phyloP scores from a whole-genome alignment of 2,888 invertebrate genomes.

The Ypsolopha sequella region DNA sequence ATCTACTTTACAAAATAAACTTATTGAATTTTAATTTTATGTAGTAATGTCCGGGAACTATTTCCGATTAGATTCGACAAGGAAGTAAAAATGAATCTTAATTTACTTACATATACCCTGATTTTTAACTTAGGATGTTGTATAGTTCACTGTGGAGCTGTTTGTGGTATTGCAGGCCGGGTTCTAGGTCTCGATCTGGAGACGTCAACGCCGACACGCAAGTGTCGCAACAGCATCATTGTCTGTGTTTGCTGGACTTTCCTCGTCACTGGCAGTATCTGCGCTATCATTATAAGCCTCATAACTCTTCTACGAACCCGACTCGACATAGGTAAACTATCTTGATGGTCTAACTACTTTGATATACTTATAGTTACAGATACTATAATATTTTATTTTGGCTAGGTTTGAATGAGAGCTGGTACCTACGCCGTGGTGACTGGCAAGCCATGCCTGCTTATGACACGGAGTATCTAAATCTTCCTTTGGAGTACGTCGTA shows the following conservation, averaged over 20 bases:
- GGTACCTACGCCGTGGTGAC: slow-evolving; percentile 51
- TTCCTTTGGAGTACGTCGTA: slow-evolving; percentile 37
- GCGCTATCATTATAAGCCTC: slow-evolving; percentile 33
- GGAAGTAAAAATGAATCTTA: too few relatives aligned
- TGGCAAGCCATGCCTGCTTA: slow-evolving; percentile 50
- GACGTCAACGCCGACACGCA: slow-evolving; percentile 31
- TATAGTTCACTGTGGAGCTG: too few relatives aligned
- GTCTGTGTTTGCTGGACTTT: slow-evolving; percentile 59
- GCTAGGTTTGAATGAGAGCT: slow-evolving; percentile 43
- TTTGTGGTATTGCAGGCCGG: slow-evolving; percentile 43
- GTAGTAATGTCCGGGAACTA: too few relatives aligned
- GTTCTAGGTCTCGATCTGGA: slow-evolving; percentile 53
- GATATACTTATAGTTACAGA: background rate
- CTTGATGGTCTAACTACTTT: background rate
- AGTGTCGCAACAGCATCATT: slow-evolving; percentile 51
- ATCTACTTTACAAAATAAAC: too few relatives aligned
- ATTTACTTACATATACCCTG: too few relatives aligned
- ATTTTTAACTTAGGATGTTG: too few relatives aligned
- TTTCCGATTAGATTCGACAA: too few relatives aligned
- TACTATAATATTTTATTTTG: slow-evolving; percentile 12
- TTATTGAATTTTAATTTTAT: too few relatives aligned
- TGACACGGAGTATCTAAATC: slow-evolving; percentile 21
- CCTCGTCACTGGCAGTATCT: slow-evolving; percentile 36
- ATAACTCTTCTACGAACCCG: slow-evolving; percentile 26
- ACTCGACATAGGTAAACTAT: slow-evolving; percentile 44